Percentiles rank a stretch among this genome's conserved stretches.
phyloP scores from a whole-genome alignment of 2,113 vertebrate species.

The Notechis scutatus region DNA sequence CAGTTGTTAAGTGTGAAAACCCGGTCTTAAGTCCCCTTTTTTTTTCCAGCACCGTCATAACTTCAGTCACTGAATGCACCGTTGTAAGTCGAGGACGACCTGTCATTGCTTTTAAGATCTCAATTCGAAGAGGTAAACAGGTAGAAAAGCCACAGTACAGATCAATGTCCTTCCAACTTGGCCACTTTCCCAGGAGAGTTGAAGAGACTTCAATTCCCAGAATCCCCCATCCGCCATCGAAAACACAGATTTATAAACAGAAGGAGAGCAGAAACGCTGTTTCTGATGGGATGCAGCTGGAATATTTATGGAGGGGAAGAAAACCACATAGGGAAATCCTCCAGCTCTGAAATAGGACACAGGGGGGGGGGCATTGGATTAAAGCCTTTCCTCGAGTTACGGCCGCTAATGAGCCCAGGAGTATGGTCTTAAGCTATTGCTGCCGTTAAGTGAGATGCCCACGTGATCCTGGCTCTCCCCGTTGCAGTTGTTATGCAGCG shows the following conservation, averaged over 20 bases:
- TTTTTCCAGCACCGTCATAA: not conserved
- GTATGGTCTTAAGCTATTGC: not conserved
- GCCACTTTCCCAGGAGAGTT: too few species aligned
- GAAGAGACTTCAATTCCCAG: not conserved
- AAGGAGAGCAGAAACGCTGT: not conserved
- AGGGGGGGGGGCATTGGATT: too few species aligned
- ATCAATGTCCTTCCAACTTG: not conserved
- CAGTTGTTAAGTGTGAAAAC: not conserved
- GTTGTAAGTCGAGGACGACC: not conserved
- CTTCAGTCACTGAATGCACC: not conserved
- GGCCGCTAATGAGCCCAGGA: not conserved
- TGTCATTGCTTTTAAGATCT: not conserved
- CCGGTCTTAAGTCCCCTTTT: not conserved
- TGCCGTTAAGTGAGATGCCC: not conserved
- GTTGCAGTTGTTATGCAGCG: not conserved
- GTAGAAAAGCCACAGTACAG: not conserved
- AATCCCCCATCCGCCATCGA: not conserved
- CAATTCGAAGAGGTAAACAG: not conserved
- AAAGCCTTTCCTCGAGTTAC: not conserved
- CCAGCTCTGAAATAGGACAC: not conserved
- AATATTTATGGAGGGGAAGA: not conserved
- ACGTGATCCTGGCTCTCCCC: not conserved
- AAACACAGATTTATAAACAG: not conserved
- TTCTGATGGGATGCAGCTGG: not conserved
- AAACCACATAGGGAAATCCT: slow-evolving; percentile 27